Percentiles rank a stretch among this genome's conserved stretches.
Evolutionary conservation across 2,797 vertebrate species (phyloP).

Genomic region (Falco biarmicus): DNA sequence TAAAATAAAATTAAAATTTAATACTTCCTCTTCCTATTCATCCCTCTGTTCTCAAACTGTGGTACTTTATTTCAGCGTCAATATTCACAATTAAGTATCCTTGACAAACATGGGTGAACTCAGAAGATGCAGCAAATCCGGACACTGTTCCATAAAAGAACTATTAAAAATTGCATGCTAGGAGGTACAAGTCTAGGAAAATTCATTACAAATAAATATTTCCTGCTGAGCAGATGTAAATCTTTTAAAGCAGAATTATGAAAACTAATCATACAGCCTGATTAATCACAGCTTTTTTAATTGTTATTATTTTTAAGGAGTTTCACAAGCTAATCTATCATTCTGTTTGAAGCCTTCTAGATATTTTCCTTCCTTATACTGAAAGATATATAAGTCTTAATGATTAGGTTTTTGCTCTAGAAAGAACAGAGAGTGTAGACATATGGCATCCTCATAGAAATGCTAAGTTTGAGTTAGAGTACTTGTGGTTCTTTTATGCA

Average conservation of each 20-base stretch:
- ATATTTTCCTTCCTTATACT: not conserved
- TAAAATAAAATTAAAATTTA: not conserved
- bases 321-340: not conserved
- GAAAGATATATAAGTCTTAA: not conserved
- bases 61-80: not conserved
- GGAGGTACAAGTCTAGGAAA: not conserved
- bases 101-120: not conserved
- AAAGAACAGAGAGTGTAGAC: not conserved
- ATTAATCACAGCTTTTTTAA: not conserved
- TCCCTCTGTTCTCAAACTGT: not conserved
- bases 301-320: not conserved
- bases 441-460: not conserved
- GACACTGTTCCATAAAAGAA: not conserved
- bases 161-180: not conserved
- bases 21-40: not conserved
- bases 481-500: not conserved
- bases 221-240: not conserved
- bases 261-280: not conserved
- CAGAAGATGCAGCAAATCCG: not conserved
- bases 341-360: not conserved
- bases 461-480: not conserved
- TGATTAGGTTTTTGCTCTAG: not conserved
- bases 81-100: not conserved
- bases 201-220: not conserved
- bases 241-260: not conserved